phyloP scores from a whole-genome alignment of 2,888 invertebrate genomes.

The Zygogramma bicolorata region DNA sequence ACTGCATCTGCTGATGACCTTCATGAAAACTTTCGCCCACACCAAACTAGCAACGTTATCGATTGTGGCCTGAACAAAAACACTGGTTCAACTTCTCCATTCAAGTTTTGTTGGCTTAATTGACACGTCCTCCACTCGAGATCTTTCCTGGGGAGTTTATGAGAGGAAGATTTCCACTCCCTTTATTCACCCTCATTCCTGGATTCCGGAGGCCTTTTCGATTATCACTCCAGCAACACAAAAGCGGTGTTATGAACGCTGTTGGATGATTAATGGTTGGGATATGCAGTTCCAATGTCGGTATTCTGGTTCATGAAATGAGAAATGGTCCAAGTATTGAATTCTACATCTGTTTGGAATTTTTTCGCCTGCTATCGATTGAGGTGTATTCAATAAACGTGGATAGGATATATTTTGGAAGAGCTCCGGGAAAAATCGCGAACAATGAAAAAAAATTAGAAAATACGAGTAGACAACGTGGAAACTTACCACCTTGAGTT shows the following conservation, averaged over 20 bases:
- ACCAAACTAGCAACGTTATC: background rate
- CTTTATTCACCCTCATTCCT: background rate
- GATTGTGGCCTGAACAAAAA: background rate
- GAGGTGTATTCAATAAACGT: background rate
- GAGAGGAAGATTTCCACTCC: background rate
- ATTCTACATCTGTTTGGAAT: background rate
- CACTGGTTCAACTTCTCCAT: background rate
- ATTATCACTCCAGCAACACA: background rate
- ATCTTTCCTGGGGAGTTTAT: background rate
- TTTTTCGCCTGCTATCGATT: background rate
- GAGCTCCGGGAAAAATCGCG: too few relatives aligned
- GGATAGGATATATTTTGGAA: too few relatives aligned
- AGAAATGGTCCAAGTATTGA: background rate
- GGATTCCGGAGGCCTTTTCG: background rate
- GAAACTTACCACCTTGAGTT: too few relatives aligned
- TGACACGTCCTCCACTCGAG: background rate
- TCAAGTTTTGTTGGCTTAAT: background rate
- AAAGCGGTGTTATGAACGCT: background rate
- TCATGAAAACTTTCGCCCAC: background rate
- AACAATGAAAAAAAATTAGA: too few relatives aligned
- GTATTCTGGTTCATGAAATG: background rate
- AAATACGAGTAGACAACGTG: too few relatives aligned
- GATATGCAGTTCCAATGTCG: background rate
- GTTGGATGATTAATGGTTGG: background rate
- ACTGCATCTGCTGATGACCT: background rate